Evolutionary conservation across 2,113 vertebrate species (phyloP).

Genomic region (Sprattus sprattus): DNA sequence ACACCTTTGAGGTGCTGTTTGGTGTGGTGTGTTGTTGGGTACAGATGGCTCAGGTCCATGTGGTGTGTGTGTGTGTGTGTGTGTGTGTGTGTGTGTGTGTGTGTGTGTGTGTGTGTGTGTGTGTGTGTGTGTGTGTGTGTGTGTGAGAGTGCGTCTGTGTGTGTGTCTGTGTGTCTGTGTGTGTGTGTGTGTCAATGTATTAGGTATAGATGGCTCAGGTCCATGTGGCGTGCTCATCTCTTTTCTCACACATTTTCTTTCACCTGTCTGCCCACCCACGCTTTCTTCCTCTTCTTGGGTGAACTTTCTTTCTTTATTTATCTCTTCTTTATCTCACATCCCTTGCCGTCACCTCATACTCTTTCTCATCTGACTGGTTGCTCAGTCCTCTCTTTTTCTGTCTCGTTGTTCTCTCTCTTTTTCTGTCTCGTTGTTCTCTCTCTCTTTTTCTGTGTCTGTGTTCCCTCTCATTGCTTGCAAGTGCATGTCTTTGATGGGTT

Average conservation of each 20-base stretch:
- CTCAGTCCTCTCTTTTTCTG: neutral
- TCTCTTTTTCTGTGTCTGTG: neutral
- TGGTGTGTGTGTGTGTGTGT: neutral
- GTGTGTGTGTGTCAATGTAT: neutral
- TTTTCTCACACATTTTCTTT: neutral
- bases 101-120: neutral
- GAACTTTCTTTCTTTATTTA: neutral
- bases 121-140: neutral
- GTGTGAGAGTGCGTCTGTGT: neutral
- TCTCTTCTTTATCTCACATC: neutral
- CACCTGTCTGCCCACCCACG: neutral
- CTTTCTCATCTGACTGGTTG: slow-evolving; percentile 56
- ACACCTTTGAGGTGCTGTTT: too few species aligned
- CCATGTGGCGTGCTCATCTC: neutral
- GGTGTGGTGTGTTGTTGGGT: too few species aligned
- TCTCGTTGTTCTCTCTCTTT: neutral
- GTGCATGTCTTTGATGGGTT: too few species aligned
- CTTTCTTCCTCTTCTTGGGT: neutral
- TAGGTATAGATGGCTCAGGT: neutral
- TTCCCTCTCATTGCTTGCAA: too few species aligned
- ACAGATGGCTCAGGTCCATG: too few species aligned
- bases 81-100: neutral
- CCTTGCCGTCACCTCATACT: neutral
- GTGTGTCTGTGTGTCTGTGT: neutral
- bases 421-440: neutral